phyloP scores from a whole-genome alignment of 2,113 vertebrate species.

The Xiphophorus maculatus region DNA sequence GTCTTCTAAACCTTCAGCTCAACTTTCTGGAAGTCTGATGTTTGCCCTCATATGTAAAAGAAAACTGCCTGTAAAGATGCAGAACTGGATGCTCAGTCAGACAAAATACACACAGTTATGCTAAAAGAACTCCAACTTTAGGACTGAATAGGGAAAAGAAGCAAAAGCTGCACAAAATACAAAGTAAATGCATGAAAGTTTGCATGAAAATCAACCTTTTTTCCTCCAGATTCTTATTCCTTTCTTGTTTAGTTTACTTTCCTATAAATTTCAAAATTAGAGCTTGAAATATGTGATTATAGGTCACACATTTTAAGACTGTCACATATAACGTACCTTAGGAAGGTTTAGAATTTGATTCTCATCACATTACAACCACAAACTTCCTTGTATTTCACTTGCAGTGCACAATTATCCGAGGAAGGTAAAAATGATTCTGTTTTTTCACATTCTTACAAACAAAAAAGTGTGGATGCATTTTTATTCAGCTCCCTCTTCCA shows the following conservation, averaged over 20 bases:
- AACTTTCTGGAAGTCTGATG: conserved; percentile 58
- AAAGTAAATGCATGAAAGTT: neutral
- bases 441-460: neutral
- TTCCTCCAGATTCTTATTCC: neutral
- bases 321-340: neutral
- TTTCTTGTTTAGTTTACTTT: neutral
- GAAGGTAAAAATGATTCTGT: neutral
- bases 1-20: conserved; percentile 65
- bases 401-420: neutral
- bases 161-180: neutral
- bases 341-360: neutral
- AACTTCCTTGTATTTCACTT: neutral
- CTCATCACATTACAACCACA: neutral
- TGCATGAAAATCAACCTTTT: neutral
- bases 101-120: neutral
- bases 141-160: neutral
- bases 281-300: neutral
- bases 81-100: neutral
- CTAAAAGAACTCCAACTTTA: conserved; percentile 19
- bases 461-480: neutral
- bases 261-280: neutral
- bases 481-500: neutral
- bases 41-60: conserved; percentile 35
- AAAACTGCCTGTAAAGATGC: conserved; percentile 26
- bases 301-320: no score